These are phyloP conservation scores for Dryomyza anilis DNA, from an alignment of 2,888 invertebrate genomes.

Conservation along the genomic window DNA sequence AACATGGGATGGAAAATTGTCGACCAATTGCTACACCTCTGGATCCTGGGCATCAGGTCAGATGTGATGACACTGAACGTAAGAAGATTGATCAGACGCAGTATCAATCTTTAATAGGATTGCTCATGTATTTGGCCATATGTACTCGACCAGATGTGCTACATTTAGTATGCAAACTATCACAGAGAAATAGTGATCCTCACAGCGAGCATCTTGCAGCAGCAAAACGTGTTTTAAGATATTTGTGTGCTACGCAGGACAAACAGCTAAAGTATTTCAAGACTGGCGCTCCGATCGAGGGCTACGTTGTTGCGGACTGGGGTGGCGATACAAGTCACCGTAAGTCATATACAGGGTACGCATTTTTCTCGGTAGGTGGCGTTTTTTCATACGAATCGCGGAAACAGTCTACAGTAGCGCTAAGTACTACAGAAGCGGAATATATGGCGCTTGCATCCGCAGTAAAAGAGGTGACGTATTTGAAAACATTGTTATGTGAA, in stretches of 20 bases:
- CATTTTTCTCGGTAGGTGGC: constrained; percentile 25
- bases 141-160: constrained; percentile 32
- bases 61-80: constrained; percentile 20
- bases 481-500: neutral
- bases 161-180: constrained; percentile 26
- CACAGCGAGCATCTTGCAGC: constrained; percentile 29
- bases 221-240: constrained; percentile 29
- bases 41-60: constrained; percentile 23
- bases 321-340: constrained; percentile 26
- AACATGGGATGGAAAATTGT: constrained; percentile 26
- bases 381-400: constrained; percentile 31
- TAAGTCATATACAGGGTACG: constrained; percentile 32
- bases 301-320: constrained; percentile 37
- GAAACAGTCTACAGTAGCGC: constrained; percentile 34
- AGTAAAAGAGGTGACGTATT: neutral
- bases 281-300: constrained; percentile 16
- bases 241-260: constrained; percentile 6
- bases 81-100: constrained; percentile 7
- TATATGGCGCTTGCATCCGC: constrained; percentile 34
- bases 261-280: constrained; percentile 23
- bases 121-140: constrained; percentile 29
- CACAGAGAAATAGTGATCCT: constrained; percentile 31
- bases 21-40: constrained; percentile 23
- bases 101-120: constrained; percentile 34
- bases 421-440: constrained; percentile 20